Conservation (phyloP, 2,888 invertebrate species). For the Bombylius major region DNA sequence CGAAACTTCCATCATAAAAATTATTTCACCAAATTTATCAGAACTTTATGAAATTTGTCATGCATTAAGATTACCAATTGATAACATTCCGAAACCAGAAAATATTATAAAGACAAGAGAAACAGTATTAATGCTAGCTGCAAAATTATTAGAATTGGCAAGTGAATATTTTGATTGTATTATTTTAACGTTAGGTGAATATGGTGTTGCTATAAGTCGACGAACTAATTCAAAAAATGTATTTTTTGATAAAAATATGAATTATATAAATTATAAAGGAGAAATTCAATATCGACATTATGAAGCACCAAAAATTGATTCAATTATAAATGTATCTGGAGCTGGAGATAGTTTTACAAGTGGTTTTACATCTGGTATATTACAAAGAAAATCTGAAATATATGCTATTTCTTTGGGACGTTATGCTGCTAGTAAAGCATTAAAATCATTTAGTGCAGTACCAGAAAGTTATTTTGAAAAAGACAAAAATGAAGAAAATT, state of each 20-base stretch:
- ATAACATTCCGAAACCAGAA: not conserved
- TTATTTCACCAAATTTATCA: conserved; percentile 67
- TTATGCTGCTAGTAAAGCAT: conserved; percentile 46
- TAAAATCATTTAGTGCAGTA: conserved; percentile 48
- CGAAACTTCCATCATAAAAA: conserved; percentile 23
- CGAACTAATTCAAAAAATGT: conserved; percentile 10
- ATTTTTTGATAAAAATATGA: conserved; percentile 12
- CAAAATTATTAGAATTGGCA: conserved; percentile 30
- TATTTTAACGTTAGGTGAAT: conserved; percentile 48
- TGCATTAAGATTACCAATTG: conserved; percentile 27
- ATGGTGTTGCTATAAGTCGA: conserved; percentile 41
- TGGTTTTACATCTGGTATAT: conserved; percentile 53
- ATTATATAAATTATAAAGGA: conserved; percentile 2
- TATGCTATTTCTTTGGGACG: conserved; percentile 49
- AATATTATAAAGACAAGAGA: not conserved
- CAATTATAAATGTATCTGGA: conserved; percentile 62
- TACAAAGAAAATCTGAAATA: conserved; percentile 43
- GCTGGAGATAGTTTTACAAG: conserved; percentile 68
- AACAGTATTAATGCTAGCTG: conserved; percentile 25
- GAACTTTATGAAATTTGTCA: conserved; percentile 60
- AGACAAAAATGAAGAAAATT: conserved; percentile 9
- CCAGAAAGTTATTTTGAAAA: conserved; percentile 34
- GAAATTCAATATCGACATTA: conserved; percentile 32
- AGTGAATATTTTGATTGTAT: conserved; percentile 42
- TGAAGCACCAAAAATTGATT: conserved; percentile 24